These are phyloP conservation scores for Prionailurus viverrinus DNA, from an alignment of 2,113 vertebrate genomes.

Conservation along the genomic window DNA sequence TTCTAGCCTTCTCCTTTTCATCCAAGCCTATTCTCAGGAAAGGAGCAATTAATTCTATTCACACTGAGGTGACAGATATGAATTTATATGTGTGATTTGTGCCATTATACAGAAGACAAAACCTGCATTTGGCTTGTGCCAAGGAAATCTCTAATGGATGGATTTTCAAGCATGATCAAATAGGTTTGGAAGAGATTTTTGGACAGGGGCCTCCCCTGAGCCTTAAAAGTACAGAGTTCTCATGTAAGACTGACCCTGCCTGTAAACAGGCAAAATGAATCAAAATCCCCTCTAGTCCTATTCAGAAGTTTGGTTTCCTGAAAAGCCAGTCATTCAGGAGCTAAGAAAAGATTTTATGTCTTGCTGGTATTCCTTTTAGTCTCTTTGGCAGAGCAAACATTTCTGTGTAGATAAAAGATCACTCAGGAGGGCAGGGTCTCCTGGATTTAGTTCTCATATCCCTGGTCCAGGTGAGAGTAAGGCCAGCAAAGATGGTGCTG, in stretches of 20 bases:
- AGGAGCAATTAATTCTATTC: not conserved
- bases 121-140: not conserved
- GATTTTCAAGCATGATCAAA: not conserved
- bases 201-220: not conserved
- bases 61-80: accelerated
- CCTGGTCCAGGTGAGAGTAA: not conserved
- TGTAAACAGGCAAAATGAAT: not conserved
- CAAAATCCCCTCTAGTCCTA: conserved; percentile 21
- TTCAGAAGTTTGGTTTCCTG: conserved; percentile 73
- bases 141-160: not conserved
- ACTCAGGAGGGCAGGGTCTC: not conserved
- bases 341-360: conserved; percentile 72
- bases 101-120: not conserved
- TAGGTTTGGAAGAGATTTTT: not conserved
- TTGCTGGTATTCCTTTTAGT: conserved; percentile 64
- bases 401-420: conserved; percentile 47
- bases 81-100: not conserved
- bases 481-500: not conserved
- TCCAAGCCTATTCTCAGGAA: not conserved
- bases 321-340: conserved; percentile 48
- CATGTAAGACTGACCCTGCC: not conserved
- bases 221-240: not conserved
- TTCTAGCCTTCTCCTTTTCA: not conserved
- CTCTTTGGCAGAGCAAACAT: conserved; percentile 63
- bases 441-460: not conserved